phyloP scores from a whole-genome alignment of 2,113 vertebrate species.

The Brachionichthys hirsutus region DNA sequence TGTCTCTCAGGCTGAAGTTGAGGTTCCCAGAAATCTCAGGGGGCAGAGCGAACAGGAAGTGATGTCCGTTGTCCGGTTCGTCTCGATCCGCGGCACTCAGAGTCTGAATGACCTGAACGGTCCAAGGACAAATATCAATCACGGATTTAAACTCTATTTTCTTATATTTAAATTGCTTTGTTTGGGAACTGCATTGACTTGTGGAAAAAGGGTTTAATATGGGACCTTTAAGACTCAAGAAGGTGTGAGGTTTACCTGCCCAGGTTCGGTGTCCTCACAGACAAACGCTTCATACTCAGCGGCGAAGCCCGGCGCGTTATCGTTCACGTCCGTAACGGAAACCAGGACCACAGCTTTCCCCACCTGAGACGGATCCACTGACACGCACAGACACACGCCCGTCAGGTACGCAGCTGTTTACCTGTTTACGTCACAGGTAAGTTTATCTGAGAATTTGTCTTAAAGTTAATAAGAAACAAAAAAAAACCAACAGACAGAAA shows the following conservation, averaged over 20 bases:
- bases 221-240: too few relatives aligned
- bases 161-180: too few relatives aligned
- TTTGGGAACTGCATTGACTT: too few relatives aligned
- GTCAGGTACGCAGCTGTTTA: too few relatives aligned
- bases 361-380: constrained; percentile 37
- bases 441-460: too few relatives aligned
- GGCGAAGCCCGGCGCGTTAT: constrained; percentile 39
- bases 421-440: too few relatives aligned
- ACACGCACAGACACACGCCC: not conserved
- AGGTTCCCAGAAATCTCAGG: not conserved
- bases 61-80: constrained; percentile 37
- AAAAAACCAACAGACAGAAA: too few relatives aligned
- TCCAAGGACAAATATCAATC: not conserved
- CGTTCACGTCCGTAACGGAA: constrained; percentile 42
- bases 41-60: constrained; percentile 39
- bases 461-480: too few relatives aligned
- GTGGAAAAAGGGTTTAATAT: too few relatives aligned
- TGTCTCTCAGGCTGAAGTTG: constrained; percentile 47
- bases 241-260: constrained; percentile 35
- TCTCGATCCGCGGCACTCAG: constrained; percentile 49
- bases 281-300: not conserved
- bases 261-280: constrained; percentile 34
- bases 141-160: not conserved
- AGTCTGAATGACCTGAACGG: constrained; percentile 35
- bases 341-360: constrained; percentile 43